Evolutionary conservation across 2,888 invertebrate genomes (phyloP), one percentile per base, ranked within the genome.

Genomic region (Pheosia gnoma): DNA sequence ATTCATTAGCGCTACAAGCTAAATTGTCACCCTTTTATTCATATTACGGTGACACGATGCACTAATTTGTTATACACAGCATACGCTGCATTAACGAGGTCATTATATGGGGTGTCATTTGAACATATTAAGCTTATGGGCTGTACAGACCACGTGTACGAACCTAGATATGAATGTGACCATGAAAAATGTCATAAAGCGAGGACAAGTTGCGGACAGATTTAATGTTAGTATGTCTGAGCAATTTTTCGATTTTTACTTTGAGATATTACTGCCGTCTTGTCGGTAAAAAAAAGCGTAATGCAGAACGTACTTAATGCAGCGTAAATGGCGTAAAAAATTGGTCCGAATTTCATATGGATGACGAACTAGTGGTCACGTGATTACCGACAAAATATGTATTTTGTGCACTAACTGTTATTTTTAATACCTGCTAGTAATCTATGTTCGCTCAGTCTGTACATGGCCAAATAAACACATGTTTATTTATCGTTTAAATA

Each of bases 1-100:
- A 25, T 51, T 25, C 25, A 51, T 13, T 51, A 51, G 4, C 13
- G 51, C 5, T 25, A 7, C 8, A 54, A 54, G 1, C 39, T 39
- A 39, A 55, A 39, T 55, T 55, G 38, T 55, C 8, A n/a, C 55
- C 39, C n/a, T 55, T 55, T 55, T 55, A 39, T 55, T 39, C 55
- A 55, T 55, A 39, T 55, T 39, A 55, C 39, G 6, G 55, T 39
- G 39, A 55, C 55, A 55, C 13, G 39, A 38, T 55, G 55, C 38
- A 54, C 39, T 39, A 38, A 55, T 55, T 55, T 39, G 55, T 53
- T 37, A 37, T 11, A 53, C 10, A 53, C 36, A 39, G 3, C 55
- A 51, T 13, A 38, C 39, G 55, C 55, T 53, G 39, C 39, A 39
- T 11, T 55, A 55, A 55, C 36, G 39, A 39, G 10, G 37, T 54